phyloP scores from a whole-genome alignment of 2,113 vertebrate genomes.

The Rhea americana region DNA sequence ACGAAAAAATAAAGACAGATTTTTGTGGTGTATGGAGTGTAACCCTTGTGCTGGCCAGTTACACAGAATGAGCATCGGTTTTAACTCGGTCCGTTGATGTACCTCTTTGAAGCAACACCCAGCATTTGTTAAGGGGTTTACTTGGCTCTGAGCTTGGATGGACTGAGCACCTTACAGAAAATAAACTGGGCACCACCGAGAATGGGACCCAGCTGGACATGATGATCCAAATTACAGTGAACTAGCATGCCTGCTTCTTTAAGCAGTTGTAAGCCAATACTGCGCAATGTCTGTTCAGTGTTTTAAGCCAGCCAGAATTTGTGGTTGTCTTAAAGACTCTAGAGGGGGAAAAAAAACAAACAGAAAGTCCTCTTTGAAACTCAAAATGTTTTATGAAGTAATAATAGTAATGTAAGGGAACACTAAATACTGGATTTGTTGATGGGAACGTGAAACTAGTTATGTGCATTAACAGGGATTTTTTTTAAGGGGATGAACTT shows the following conservation, averaged over 20 bases:
- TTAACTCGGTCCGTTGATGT: not conserved
- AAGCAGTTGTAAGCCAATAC: not conserved
- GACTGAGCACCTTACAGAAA: not conserved
- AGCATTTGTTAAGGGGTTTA: not conserved
- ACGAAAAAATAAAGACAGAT: not conserved
- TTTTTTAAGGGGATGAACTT: not conserved
- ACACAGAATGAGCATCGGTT: not conserved
- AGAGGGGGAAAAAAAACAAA: too few relatives aligned
- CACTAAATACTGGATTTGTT: not conserved
- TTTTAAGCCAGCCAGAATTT: not conserved
- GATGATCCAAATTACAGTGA: not conserved
- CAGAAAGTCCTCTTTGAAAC: not conserved
- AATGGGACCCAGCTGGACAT: not conserved
- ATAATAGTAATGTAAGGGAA: not conserved
- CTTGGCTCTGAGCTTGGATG: not conserved
- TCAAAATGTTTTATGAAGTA: not conserved
- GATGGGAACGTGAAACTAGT: not conserved
- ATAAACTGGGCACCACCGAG: not conserved
- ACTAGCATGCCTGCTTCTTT: not conserved
- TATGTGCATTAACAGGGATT: not conserved
- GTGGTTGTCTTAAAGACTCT: not conserved
- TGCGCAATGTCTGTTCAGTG: not conserved
- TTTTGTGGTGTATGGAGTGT: not conserved
- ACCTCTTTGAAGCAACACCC: not conserved
- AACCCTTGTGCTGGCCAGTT: not conserved